Evolutionary conservation across 1,140 invertebrate genomes (phyloP).

Genomic region (Nylanderia fulva): DNA sequence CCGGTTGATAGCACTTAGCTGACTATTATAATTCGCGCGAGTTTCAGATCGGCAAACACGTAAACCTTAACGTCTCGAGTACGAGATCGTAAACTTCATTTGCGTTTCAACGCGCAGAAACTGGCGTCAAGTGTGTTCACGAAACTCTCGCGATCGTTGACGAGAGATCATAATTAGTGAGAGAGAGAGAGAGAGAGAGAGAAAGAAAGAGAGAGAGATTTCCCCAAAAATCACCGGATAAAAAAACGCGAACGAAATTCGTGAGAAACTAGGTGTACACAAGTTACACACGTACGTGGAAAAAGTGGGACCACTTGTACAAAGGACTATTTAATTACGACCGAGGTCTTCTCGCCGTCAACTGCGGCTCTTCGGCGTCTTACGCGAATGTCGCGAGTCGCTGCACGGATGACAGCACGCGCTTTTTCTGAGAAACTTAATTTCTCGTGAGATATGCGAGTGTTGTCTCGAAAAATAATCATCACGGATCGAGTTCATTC

Average conservation of each 20-base stretch:
- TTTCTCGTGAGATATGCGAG: neutral
- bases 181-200: too few relatives aligned
- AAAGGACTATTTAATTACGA: slow-evolving; percentile 31
- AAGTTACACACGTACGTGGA: neutral
- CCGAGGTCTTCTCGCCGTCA: neutral
- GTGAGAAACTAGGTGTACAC: neutral
- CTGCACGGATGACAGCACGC: neutral
- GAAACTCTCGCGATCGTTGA: slow-evolving; percentile 51
- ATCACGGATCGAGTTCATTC: slow-evolving; percentile 47
- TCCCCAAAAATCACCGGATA: neutral
- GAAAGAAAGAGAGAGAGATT: too few relatives aligned
- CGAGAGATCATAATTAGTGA: slow-evolving; percentile 58
- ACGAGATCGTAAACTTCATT: slow-evolving; percentile 59
- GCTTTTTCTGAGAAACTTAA: neutral
- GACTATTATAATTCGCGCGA: slow-evolving; percentile 68
- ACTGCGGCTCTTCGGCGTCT: neutral
- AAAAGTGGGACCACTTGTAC: neutral
- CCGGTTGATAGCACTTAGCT: slow-evolving; percentile 72
- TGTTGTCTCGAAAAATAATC: slow-evolving; percentile 47
- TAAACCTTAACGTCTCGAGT: slow-evolving; percentile 61
- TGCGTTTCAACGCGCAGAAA: slow-evolving; percentile 56
- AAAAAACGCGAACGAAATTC: neutral
- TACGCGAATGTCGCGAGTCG: slow-evolving; percentile 21
- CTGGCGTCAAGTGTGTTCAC: slow-evolving; percentile 55
- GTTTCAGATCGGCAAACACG: slow-evolving; percentile 63